Evolutionary conservation across 1,140 invertebrate species (phyloP), one percentile per base, ranked within the genome.

Genomic region (Panagrolaimus sp.): DNA sequence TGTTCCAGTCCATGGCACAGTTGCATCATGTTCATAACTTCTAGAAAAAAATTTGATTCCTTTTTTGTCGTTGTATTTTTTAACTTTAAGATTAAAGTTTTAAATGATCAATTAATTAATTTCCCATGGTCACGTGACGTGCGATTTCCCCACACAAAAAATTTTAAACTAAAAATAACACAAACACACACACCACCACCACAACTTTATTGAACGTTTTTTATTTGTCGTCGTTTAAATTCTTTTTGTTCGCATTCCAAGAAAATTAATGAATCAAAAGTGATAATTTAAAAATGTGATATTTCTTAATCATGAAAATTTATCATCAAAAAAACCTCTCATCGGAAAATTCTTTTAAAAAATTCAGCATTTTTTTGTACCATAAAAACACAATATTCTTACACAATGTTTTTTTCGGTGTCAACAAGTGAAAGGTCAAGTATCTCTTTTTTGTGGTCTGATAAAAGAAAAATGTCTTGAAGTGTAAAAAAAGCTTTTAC

Each of bases 81-180:
- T 57, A 47, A 27, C 69, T 78, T 73, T 75, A n/a, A n/a, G n/a
- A n/a, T n/a, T n/a, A n/a, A n/a, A n/a, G n/a, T 69, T 43, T 14
- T 4, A 23, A 4, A 5, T 16, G 7, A 23, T 20, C 31, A 38
- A 68, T 14, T 25, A 16, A 0, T 14, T 7, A 25, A 45, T 63
- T 68, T 68, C 48, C 11, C 43, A 16, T 48, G 47, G 14, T 48
- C 14, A 48, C 47, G 20, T 16, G 20, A 48, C 14, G 14, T n/a
- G 14, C 2, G 14, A n/a, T 27, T n/a, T 16, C 31, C 31, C 46
- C 48, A 9, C 45, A n/a, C n/a, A n/a, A n/a, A n/a, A n/a, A n/a
- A n/a, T 42, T 62, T 14, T 42, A 63, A 57, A 31, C 11, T 20
- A 31, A 5, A 31, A 31, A 31, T 20, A 31, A 31, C 20, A n/a